Conservation (phyloP, 2,797 vertebrate species). For the Gastrophryne carolinensis region DNA sequence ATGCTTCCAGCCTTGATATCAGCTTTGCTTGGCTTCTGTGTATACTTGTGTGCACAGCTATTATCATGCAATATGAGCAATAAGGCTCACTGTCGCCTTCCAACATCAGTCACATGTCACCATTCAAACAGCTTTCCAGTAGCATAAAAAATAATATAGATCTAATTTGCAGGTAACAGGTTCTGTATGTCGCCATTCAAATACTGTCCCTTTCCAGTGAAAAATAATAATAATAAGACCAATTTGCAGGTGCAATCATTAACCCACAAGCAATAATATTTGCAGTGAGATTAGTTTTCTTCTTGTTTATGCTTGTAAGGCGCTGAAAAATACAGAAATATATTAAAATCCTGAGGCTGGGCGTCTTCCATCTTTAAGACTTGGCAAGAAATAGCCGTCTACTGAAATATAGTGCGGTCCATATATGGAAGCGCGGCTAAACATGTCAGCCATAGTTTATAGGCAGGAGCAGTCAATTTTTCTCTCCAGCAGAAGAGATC, state of each 20-base stretch:
- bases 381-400: constrained; percentile 73
- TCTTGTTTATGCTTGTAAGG: neutral
- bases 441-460: constrained; percentile 85
- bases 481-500: constrained; percentile 70
- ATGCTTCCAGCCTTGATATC: too few relatives aligned
- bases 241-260: too few relatives aligned
- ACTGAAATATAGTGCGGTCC: constrained; percentile 74
- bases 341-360: neutral
- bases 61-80: neutral
- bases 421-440: constrained; percentile 83
- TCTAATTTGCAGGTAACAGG: too few relatives aligned
- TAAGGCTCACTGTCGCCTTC: too few relatives aligned
- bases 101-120: too few relatives aligned
- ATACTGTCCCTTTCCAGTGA: too few relatives aligned
- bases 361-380: constrained; percentile 68
- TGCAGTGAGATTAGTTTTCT: neutral
- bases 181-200: too few relatives aligned
- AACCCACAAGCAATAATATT: neutral
- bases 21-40: neutral
- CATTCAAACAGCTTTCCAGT: too few relatives aligned
- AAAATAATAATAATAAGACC: too few relatives aligned
- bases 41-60: neutral
- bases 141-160: too few relatives aligned
- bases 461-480: constrained; percentile 74
- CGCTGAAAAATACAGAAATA: neutral